These are phyloP conservation scores for Hipparchia sbordonii DNA, from an alignment of 2,888 invertebrate genomes.

Conservation along the genomic window DNA sequence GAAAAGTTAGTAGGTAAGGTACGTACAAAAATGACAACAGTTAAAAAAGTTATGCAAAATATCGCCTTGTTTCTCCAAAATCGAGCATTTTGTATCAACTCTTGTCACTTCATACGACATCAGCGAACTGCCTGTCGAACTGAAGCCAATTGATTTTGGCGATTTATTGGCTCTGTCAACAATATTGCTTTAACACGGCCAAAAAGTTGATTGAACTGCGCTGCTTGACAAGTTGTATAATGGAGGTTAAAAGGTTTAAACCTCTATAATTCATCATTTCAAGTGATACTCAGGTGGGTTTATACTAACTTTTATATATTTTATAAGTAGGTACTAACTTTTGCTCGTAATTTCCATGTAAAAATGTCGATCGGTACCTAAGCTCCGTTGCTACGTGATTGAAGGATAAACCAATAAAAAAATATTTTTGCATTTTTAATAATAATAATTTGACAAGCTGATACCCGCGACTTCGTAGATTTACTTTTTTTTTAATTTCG, in stretches of 20 bases:
- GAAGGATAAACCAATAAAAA: background rate
- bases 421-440: background rate
- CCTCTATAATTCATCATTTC: background rate
- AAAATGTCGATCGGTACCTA: too few relatives aligned
- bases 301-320: background rate
- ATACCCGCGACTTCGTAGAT: too few relatives aligned
- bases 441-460: background rate
- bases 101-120: conserved; percentile 31
- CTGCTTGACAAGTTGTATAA: conserved; percentile 37
- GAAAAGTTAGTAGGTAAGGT: too few relatives aligned
- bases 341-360: too few relatives aligned
- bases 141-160: conserved; percentile 64
- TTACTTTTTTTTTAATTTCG: too few relatives aligned
- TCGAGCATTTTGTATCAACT: conserved; percentile 24
- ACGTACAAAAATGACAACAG: background rate
- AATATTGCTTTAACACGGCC: conserved; percentile 49
- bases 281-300: background rate
- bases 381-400: too few relatives aligned
- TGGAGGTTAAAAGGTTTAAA: background rate
- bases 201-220: conserved; percentile 59
- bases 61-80: conserved; percentile 2
- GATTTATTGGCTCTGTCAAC: conserved; percentile 66
- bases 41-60: background rate
- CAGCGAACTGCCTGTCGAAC: conserved; percentile 44
- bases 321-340: too few relatives aligned